Conservation (phyloP, 2,797 vertebrate genomes). For the Sciurus vulgaris region DNA sequence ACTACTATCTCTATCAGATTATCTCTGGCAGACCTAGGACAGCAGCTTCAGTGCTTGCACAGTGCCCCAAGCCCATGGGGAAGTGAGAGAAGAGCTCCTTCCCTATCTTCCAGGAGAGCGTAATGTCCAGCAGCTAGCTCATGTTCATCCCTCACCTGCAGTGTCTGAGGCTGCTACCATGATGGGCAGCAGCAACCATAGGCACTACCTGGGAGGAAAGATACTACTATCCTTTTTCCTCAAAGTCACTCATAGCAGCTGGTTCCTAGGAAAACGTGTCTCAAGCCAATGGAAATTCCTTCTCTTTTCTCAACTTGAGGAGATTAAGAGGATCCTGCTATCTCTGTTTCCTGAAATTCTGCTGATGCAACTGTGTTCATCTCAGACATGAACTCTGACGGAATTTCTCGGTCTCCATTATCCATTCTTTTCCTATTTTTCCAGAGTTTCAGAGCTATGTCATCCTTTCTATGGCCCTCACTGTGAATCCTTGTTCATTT, state of each 20-base stretch:
- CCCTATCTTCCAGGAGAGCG: accelerated
- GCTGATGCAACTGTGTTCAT: not conserved
- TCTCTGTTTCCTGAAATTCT: not conserved
- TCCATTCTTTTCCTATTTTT: not conserved
- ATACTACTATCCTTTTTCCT: not conserved
- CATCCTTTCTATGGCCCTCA: not conserved
- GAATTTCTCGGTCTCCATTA: not conserved
- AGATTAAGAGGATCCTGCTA: no score
- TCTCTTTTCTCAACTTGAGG: not conserved
- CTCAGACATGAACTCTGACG: not conserved
- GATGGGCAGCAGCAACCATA: accelerated
- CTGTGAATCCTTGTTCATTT: not conserved
- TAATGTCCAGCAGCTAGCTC: not conserved
- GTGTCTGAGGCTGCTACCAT: not conserved
- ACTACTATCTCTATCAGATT: accelerated
- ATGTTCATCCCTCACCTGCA: not conserved
- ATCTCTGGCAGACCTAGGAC: accelerated
- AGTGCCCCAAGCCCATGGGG: not conserved
- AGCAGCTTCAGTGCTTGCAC: accelerated
- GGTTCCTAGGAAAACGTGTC: not conserved
- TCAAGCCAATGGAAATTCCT: not conserved
- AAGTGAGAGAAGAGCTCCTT: not conserved
- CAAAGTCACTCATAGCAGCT: not conserved
- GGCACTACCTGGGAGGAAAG: no score
- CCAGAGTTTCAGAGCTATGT: not conserved